Percentiles rank a stretch among this genome's conserved stretches.
Evolutionary conservation across 2,888 invertebrate genomes (phyloP).

Genomic region (Cinara cedri): DNA sequence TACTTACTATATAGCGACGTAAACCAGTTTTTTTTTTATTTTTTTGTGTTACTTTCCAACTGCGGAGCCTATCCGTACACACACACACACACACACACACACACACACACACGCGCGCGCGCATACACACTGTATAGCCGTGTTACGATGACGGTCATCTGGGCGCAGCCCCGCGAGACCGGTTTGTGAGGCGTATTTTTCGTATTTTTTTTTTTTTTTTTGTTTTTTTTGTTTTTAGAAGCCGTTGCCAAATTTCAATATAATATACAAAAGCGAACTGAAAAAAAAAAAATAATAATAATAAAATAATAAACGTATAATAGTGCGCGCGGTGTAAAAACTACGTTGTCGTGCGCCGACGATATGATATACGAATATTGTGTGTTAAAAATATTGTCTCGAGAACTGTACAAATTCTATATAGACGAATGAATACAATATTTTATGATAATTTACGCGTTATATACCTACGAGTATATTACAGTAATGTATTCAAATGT

Average conservation of each 20-base stretch:
- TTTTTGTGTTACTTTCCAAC: constrained; percentile 54
- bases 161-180: constrained; percentile 53
- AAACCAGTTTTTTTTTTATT: constrained; percentile 53
- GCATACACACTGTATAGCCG: not conserved
- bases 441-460: too few relatives aligned
- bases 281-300: constrained; percentile 9
- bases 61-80: not conserved
- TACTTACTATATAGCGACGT: not conserved
- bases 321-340: too few relatives aligned
- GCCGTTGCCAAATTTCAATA: constrained; percentile 56
- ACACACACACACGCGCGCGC: not conserved
- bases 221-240: not conserved
- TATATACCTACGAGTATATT: too few relatives aligned
- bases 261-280: not conserved
- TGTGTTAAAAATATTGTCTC: too few relatives aligned
- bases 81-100: not conserved
- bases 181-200: constrained; percentile 37
- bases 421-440: too few relatives aligned
- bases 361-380: too few relatives aligned
- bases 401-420: too few relatives aligned
- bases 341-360: constrained; percentile 27
- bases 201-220: not conserved
- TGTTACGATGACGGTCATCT: constrained; percentile 56
- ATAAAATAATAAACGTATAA: not conserved
- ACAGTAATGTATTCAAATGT: too few relatives aligned